Evolutionary conservation across 2,888 invertebrate species (phyloP), one percentile per base, ranked within the genome.

Genomic region (Agrotis exclamationis): DNA sequence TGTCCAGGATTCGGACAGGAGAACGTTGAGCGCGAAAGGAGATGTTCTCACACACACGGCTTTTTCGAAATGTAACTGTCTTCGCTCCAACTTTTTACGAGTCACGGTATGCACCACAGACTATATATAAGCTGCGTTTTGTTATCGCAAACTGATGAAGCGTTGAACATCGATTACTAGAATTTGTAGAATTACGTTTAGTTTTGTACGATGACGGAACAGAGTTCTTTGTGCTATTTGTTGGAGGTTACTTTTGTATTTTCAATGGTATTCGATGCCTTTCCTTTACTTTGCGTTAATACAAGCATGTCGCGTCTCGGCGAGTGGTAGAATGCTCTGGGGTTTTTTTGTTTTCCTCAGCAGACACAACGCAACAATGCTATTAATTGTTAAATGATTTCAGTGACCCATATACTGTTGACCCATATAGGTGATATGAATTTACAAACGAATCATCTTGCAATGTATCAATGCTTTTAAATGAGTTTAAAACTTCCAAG

Each of bases 151-250:
- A n/a, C n/a, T n/a, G n/a, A n/a, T n/a, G n/a, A n/a, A n/a, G n/a
- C n/a, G n/a, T n/a, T n/a, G n/a, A n/a, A n/a, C n/a, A n/a, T n/a
- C n/a, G n/a, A n/a, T n/a, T n/a, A n/a, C n/a, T n/a, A n/a, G n/a
- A n/a, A n/a, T n/a, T n/a, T n/a, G n/a, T n/a, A n/a, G n/a, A n/a
- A n/a, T n/a, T n/a, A n/a, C n/a, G n/a, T n/a, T n/a, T n/a, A n/a
- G n/a, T n/a, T n/a, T n/a, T n/a, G n/a, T n/a, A n/a, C n/a, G n/a
- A n/a, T n/a, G n/a, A n/a, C n/a, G n/a, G n/a, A n/a, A n/a, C n/a
- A n/a, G n/a, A n/a, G n/a, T n/a, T 51, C 16, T 71, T 65, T 71
- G 65, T 65, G 11, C 44, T 24, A 39, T 33, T 33, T 56, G 14
- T 50, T 24, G 59, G 18, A 7, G n/a, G 4, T 45, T 64, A n/a